Base-by-base conservation (phyloP, 37 sponge, comb jelly and placozoan species). In the Spongilla lacustris region DNA sequence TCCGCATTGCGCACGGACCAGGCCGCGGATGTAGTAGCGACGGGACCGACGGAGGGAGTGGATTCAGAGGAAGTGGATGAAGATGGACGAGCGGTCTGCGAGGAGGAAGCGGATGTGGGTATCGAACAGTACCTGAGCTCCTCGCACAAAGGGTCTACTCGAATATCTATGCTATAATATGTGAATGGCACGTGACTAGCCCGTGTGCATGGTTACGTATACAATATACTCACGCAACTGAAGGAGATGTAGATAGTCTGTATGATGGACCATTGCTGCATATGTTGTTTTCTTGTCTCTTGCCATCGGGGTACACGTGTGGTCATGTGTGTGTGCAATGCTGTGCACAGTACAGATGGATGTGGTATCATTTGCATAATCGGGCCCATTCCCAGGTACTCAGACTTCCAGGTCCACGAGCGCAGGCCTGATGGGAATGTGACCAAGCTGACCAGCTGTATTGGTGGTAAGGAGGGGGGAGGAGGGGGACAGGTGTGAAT, bases 401-500 rank as follows among this genome's bases (percentile, higher is more conserved):
- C 90, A 28, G 96, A 95, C 58, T 95, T 95, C 34, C 74, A 87
- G 19, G 96, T 95, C 19, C 89, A 91, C 76, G 96, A 95, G 49
- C 67, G 93, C 13, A 66, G 73, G 32, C 77, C 21, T 46, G 68
- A 82, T 67, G 88, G 84, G 10, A 29, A 48, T 46, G 77, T 89
- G 66, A 89, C 87, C 30, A 27, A 75, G 22, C 69, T 95, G 67
- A 80, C 83, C 29, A 31, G 50, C 34, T 69, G 83, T 76, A 36
- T 19, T 48, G 34, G 81, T 24, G 73, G 31, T 72, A 32, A 32
- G 21, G 73, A 25, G 12, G 27, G 28, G 0, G 67, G 10, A 17
- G 36, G 48, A 13, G 28, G 2, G 25, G 36, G 11, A 49, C 1
- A 11, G 4, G 35, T 33, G 26, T 76, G 77, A 17, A 76, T 1